Conservation (phyloP, 2,888 invertebrate genomes). For the Phorcus lineatus region DNA sequence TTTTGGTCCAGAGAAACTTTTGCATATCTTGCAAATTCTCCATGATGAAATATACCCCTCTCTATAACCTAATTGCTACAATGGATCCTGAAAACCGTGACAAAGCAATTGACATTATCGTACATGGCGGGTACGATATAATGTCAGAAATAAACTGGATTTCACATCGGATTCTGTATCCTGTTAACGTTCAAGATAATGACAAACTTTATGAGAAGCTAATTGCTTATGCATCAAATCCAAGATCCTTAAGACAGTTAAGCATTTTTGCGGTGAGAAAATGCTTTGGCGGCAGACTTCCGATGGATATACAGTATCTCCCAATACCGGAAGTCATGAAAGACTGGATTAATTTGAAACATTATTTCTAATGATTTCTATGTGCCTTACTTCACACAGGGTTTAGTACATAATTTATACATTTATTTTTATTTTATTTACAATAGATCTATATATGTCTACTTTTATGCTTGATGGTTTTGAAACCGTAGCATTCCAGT, state of each 20-base stretch:
- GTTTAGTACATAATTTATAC: too few relatives aligned
- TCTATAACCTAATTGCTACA: not conserved
- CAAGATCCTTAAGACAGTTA: not conserved
- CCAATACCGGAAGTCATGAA: not conserved
- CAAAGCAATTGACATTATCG: not conserved
- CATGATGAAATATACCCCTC: not conserved
- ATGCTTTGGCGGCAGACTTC: not conserved
- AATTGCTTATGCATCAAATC: not conserved
- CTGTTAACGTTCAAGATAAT: not conserved
- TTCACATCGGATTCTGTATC: not conserved
- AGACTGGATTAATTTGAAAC: not conserved
- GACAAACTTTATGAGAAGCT: not conserved
- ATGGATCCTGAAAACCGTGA: not conserved
- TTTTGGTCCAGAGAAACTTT: not conserved
- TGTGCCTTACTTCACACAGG: too few relatives aligned
- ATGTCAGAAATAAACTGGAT: not conserved
- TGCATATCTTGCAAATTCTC: too few relatives aligned
- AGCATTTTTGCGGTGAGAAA: not conserved
- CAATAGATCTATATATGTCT: too few relatives aligned
- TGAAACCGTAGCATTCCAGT: too few relatives aligned
- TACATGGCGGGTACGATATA: slow-evolving; percentile 1
- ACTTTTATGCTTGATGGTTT: too few relatives aligned
- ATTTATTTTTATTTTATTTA: too few relatives aligned
- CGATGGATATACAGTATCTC: not conserved
- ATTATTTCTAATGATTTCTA: not conserved